Percentiles rank a stretch among this genome's conserved stretches.
Conservation (phyloP, 2,888 invertebrate genomes). For the Clusia tigrina region DNA sequence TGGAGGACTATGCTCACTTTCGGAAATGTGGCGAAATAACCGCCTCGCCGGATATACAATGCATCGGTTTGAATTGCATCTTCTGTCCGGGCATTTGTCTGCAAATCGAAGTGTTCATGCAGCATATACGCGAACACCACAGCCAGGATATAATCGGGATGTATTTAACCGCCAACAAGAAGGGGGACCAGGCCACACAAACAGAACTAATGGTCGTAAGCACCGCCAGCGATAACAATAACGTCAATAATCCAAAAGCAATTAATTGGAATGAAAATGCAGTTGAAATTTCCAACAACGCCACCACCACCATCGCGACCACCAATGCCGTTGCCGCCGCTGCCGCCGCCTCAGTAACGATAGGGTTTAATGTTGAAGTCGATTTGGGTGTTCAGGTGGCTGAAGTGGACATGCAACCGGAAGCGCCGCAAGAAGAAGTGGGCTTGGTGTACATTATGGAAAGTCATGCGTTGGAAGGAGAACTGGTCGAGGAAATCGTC, state of each 20-base stretch:
- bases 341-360: constrained; percentile 26
- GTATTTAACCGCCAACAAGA: constrained; percentile 40
- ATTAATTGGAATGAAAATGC: constrained; percentile 36
- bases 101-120: constrained; percentile 50
- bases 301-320: neutral
- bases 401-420: constrained; percentile 17
- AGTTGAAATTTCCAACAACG: neutral
- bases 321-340: neutral
- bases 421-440: constrained; percentile 36
- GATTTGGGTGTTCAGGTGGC: neutral
- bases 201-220: constrained; percentile 46
- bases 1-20: constrained; percentile 54
- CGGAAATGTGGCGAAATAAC: constrained; percentile 58
- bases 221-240: constrained; percentile 24
- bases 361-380: constrained; percentile 22
- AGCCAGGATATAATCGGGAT: constrained; percentile 48
- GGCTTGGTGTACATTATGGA: constrained; percentile 50
- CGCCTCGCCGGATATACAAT: constrained; percentile 53
- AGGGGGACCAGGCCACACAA: constrained; percentile 40
- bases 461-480: constrained; percentile 45
- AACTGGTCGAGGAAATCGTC: constrained; percentile 40
- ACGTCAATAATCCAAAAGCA: constrained; percentile 29
- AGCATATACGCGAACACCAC: constrained; percentile 51
- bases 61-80: constrained; percentile 54
- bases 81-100: constrained; percentile 55